Evolutionary conservation across 2,113 vertebrate species (phyloP).

Genomic region (Eublepharis macularius): DNA sequence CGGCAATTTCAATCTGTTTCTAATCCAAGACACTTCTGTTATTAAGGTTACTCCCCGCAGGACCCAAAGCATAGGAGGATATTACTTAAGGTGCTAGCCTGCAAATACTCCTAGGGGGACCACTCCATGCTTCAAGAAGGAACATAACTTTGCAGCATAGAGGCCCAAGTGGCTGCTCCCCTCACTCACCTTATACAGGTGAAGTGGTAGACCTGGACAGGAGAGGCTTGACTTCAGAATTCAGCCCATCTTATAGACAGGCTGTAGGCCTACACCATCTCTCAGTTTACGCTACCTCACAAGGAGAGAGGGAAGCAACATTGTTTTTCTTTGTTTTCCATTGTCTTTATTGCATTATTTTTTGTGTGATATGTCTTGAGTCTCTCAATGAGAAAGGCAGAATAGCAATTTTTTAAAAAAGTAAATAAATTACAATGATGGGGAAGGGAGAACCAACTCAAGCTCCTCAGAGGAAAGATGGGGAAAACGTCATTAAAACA

Average conservation of each 20-base stretch:
- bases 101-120: background rate
- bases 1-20: background rate
- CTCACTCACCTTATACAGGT: background rate
- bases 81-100: background rate
- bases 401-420: no score
- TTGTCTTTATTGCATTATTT: no score
- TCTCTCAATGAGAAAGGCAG: no score
- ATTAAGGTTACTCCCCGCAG: background rate
- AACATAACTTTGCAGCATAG: background rate
- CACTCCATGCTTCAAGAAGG: background rate
- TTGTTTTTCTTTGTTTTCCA: no score
- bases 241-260: background rate
- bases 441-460: no score
- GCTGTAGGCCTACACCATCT: background rate
- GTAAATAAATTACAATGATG: no score
- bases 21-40: background rate
- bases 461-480: background rate
- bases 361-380: no score
- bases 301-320: no score
- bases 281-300: no score
- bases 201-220: background rate
- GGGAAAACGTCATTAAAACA: background rate
- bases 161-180: background rate
- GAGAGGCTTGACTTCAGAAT: background rate
- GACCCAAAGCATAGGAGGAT: background rate